These are phyloP conservation scores for Bombus polaris DNA, from an alignment of 1,140 invertebrate species.

Conservation along the genomic window DNA sequence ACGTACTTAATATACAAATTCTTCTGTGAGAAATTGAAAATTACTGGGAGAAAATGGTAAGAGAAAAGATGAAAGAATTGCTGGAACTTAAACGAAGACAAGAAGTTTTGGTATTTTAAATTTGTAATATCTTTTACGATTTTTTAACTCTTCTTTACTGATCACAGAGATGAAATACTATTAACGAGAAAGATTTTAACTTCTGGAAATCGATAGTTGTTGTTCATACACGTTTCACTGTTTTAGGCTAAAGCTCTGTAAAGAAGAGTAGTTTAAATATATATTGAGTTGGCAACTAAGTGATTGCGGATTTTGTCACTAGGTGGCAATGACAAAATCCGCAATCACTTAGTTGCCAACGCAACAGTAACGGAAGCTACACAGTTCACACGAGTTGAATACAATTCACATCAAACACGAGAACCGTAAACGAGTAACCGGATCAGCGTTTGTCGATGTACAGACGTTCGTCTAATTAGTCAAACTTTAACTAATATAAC, in stretches of 20 bases:
- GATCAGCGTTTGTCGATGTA: conserved; percentile 6
- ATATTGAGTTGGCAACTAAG: no score
- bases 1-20: not conserved
- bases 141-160: not conserved
- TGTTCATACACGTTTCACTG: not conserved
- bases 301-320: no score
- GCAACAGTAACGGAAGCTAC: not conserved
- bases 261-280: no score
- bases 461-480: conserved; percentile 25
- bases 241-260: fast-evolving
- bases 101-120: not conserved
- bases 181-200: no score
- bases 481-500: not conserved
- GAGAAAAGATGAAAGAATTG: not conserved
- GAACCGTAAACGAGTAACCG: not conserved
- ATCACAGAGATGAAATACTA: not conserved
- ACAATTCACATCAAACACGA: not conserved
- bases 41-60: not conserved
- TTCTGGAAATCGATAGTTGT: fast-evolving
- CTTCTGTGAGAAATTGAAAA: not conserved
- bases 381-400: not conserved
- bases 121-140: not conserved
- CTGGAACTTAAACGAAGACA: not conserved
- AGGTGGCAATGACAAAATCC: no score
- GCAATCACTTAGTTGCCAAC: no score